Base-by-base conservation (phyloP, 2,888 invertebrate species). In the Heliconius hortense region DNA sequence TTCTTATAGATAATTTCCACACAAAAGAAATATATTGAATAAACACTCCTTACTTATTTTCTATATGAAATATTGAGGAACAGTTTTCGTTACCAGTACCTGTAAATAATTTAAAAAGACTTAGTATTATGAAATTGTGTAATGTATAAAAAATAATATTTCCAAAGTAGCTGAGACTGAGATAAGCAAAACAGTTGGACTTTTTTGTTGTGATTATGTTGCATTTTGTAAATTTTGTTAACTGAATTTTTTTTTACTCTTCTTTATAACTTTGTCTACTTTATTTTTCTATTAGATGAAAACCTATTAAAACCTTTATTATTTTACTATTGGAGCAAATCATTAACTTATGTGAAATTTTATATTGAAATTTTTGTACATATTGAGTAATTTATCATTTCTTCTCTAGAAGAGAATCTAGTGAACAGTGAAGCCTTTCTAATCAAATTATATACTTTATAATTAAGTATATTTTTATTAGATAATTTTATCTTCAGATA, bases 91-190 rank as follows among this genome's bases (percentile, higher is more conserved):
- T 24, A 18, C 18, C 10, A 56, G n/a, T 56, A 4, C 10, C 11
- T n/a, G n/a, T 10, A 56, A 56, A 10, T 56, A n/a, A 56, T n/a
- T 11, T 11, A 56, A 3, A 56, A 11, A 56, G 11, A 24, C 4
- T 13, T 56, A 56, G 60, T 26, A 11, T 4, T 11, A n/a, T 31
- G 31, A 21, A 63, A n/a, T 63, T n/a, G 8, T 31, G 11, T 4
- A 3, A 35, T 35, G 0, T 35, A 63, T 31, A 63, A 35, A 21
- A 35, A n/a, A 56, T n/a, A 1, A 35, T 21, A 11, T 21, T 63
- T 63, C 63, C 63, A 63, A 63, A 31, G 63, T 63, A 35, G 11
- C 63, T 63, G 35, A 15, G 35, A 31, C 64, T 64, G 64, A 64
- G 24, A 64, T 39, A 64, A 39, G 13, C 24, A 64, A 39, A 39